Evolutionary conservation across 2,888 invertebrate species (phyloP).

Genomic region (Drosophila kambysellisi): DNA sequence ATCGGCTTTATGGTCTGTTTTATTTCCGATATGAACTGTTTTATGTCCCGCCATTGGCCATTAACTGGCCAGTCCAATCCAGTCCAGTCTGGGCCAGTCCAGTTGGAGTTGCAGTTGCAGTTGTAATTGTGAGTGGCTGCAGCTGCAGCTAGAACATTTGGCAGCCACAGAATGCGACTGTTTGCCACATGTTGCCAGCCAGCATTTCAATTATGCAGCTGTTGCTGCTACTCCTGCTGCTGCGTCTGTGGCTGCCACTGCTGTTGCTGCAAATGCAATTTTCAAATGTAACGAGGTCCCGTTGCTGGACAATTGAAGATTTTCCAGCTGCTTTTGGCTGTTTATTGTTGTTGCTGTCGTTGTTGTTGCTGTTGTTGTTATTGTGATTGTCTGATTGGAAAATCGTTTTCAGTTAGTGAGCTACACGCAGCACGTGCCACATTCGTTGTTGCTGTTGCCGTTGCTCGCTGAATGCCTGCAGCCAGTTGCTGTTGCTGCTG

Average conservation of each 20-base stretch:
- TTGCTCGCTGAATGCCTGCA: constrained; percentile 50
- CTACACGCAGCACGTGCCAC: constrained; percentile 66
- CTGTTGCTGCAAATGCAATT: constrained; percentile 60
- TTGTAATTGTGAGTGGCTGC: constrained; percentile 9
- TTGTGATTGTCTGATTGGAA: constrained; percentile 66
- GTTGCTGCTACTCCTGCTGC: constrained; percentile 17
- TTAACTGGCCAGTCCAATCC: constrained; percentile 32
- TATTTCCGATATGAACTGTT: constrained; percentile 79
- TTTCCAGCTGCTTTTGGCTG: constrained; percentile 60
- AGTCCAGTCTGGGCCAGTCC: neutral
- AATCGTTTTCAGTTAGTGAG: constrained; percentile 58
- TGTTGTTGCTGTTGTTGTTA: constrained; percentile 22
- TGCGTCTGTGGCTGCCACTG: neutral
- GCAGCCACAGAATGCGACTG: constrained; percentile 24
- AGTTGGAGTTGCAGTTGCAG: constrained; percentile 32
- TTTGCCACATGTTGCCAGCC: constrained; percentile 53
- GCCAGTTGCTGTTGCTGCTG: constrained; percentile 41
- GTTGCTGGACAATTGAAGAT: constrained; percentile 60
- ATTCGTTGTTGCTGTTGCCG: constrained; percentile 22
- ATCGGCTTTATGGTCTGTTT: constrained; percentile 81
- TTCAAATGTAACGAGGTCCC: constrained; percentile 55
- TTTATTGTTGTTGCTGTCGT: constrained; percentile 10
- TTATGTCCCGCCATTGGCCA: constrained; percentile 42
- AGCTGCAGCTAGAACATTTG: constrained; percentile 56
- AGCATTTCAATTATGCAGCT: constrained; percentile 72